Conservation (phyloP, 2,797 vertebrate species). For the Aeoliscus strigatus region DNA sequence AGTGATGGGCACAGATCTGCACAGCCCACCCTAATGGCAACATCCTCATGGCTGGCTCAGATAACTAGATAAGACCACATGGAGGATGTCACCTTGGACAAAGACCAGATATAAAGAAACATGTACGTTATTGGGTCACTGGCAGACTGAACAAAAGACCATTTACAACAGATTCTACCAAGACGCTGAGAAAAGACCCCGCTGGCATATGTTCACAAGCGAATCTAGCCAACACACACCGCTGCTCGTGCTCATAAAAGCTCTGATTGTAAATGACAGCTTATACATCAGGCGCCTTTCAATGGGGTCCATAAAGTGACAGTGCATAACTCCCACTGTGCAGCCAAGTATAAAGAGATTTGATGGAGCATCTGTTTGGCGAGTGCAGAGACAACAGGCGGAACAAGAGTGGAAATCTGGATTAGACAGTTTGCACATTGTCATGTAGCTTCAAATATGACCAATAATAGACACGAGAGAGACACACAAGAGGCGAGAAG, state of each 20-base stretch:
- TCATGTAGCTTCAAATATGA: conserved; percentile 41
- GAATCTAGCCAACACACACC: too few species aligned
- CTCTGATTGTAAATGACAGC: conserved; percentile 45
- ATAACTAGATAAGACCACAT: too few species aligned
- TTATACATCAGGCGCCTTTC: conserved; percentile 41
- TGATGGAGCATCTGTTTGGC: conserved; percentile 70
- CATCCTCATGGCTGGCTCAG: too few species aligned
- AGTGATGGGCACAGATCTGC: too few species aligned
- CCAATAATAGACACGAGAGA: conserved; percentile 39
- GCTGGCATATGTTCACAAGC: too few species aligned
- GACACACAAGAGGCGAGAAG: conserved; percentile 38
- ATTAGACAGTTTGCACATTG: conserved; percentile 47
- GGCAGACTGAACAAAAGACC: too few species aligned
- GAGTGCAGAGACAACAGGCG: conserved; percentile 54
- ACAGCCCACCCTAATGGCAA: too few species aligned
- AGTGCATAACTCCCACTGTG: conserved; percentile 46
- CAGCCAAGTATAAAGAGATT: conserved; percentile 63
- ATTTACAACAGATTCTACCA: too few species aligned
- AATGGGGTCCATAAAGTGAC: conserved; percentile 45
- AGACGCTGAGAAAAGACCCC: too few species aligned
- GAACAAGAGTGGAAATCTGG: conserved; percentile 61
- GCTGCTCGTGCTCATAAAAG: conserved; percentile 4
- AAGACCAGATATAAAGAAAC: too few species aligned
- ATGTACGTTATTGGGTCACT: too few species aligned
- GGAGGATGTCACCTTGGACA: too few species aligned